Base-by-base conservation (phyloP, 2,888 invertebrate genomes). In the Marasmarcha lunaedactyla region DNA sequence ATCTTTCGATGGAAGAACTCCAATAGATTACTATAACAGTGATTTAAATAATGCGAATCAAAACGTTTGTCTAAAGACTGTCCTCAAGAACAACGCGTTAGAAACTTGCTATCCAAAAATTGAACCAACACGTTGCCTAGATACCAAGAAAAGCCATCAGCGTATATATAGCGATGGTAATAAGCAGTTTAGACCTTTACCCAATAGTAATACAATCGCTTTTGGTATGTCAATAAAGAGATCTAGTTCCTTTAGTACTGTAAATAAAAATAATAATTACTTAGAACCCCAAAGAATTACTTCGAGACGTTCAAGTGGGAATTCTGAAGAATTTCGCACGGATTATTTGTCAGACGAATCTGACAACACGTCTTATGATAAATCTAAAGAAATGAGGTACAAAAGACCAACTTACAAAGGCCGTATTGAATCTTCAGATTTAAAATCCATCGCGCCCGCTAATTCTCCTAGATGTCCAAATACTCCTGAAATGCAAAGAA, bases 361-460 rank as follows among this genome's bases (percentile, higher is more conserved):
- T 0, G 84, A 84, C 36, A 72, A 67, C 39, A 74, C 63, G 1
- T 72, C 66, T 27, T 72, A 65, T 15, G 69, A 72, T 15, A 73
- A 77, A 43, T 67, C 69, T 0, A 70, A 74, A 43, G 58, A 87
- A 85, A 42, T 59, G 9, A 59, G 73, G 34, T 89, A 89, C 51
- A 95, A 94, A 63, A 85, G 92, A 48, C 90, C 91, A n/a, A 83
- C 88, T 44, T 90, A 59, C 74, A 91, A 73, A 77, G 92, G 51
- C 52, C 90, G 67, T 85, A 88, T 89, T 27, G 89, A 88, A 47
- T 74, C 78, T 4, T 79, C 79, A 1, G 81, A 85, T 51, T 57
- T 83, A 39, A 85, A 85, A 46, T 63, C 77, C 5, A 59, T 73
- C 2, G 83, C 71, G 1, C 73, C 83, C 7, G 69, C 74, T 1